Evolutionary conservation across 2,888 invertebrate species (phyloP), one percentile per base, ranked within the genome.

Genomic region (Ormyrus pomaceus): DNA sequence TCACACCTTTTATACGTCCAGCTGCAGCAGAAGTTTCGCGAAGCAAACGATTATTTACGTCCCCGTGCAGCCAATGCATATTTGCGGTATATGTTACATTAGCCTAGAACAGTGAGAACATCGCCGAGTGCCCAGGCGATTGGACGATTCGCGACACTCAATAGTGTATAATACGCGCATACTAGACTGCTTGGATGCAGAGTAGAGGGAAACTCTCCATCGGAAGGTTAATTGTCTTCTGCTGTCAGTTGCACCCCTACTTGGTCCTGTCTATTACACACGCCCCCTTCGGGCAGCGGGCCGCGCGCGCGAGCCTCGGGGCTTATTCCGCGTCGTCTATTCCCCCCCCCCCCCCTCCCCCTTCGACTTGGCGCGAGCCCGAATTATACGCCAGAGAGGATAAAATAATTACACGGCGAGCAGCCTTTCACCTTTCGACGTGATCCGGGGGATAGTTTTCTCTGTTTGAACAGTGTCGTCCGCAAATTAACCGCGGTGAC

Each of bases 191-290:
- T 34, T 34, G n/a, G 11, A 77, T 56, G 66, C 13, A 61, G 70
- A 69, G 79, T 76, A 70, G 46, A 80, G 62, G 76, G 45, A 11
- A n/a, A 6, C 48, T 11, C 61, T 46, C 53, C 45, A 89, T 89
- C 87, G 88, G 88, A 89, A 89, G 88, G 88, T 88, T 89, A 90
- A 90, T 90, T 90, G 90, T 90, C 90, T 90, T 88, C 86, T 85
- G 88, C 90, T 90, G 90, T 90, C 90, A 90, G 90, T 88, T 89
- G 88, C 90, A 90, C 86, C 87, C 88, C 89, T 85, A 88, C 89
- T 89, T 88, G 87, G 86, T 83, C 87, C 89, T 90, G 90, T 90
- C 90, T 86, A 85, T 85, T 87, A 86, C 90, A 90, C 86, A 88
- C 89, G 86, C 87, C 86, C 87, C 89, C 88, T 84, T 85, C 85